phyloP scores from a whole-genome alignment of 2,113 vertebrate genomes.

The Oreocharis arfaki region DNA sequence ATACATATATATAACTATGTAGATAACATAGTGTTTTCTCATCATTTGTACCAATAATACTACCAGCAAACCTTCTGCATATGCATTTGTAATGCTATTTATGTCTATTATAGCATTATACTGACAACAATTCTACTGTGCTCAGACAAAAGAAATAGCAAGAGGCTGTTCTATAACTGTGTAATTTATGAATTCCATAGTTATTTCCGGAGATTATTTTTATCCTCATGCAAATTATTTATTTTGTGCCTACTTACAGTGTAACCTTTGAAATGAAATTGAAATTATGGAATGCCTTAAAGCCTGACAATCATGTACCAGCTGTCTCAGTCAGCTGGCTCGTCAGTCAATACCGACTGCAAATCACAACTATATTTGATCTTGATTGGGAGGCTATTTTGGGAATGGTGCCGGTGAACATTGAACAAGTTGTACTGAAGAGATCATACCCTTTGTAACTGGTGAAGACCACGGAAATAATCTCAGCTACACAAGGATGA shows the following conservation, averaged over 20 bases:
- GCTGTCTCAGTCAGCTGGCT: slow-evolving; percentile 56
- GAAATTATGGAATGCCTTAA: slow-evolving; percentile 43
- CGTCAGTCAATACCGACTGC: slow-evolving; percentile 28
- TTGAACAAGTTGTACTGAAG: slow-evolving; percentile 17
- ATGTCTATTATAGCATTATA: neutral
- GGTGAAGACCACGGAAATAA: neutral
- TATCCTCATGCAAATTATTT: slow-evolving; percentile 52
- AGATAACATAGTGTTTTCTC: neutral
- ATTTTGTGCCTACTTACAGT: slow-evolving; percentile 4
- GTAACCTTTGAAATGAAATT: slow-evolving; percentile 44
- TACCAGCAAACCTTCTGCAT: neutral
- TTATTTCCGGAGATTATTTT: slow-evolving; percentile 11
- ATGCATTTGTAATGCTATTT: neutral
- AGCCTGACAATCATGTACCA: slow-evolving; percentile 26
- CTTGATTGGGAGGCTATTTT: slow-evolving; percentile 38
- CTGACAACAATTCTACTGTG: neutral
- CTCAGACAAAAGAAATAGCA: slow-evolving; percentile 1
- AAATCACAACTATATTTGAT: slow-evolving; percentile 41
- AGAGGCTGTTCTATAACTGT: neutral
- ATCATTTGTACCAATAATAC: neutral
- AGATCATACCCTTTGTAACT: neutral
- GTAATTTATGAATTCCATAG: neutral
- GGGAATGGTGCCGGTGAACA: neutral
- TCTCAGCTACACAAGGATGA: neutral
- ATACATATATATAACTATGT: neutral